phyloP scores from a whole-genome alignment of 2,797 vertebrate species.

The Avahi laniger region DNA sequence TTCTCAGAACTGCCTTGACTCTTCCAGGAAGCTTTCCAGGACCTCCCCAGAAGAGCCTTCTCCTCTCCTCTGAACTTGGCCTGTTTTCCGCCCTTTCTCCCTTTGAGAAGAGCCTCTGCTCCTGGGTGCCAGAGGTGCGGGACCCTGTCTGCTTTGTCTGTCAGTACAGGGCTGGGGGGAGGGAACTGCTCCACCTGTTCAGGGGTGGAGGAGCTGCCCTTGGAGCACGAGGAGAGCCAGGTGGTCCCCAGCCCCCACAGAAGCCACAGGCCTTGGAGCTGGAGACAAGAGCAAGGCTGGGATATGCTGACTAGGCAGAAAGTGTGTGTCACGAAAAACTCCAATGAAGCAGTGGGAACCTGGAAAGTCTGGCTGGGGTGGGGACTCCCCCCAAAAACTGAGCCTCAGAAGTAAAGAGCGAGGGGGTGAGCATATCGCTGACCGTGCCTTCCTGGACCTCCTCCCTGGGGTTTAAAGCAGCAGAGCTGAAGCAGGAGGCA shows the following conservation, averaged over 20 bases:
- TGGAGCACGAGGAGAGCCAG: not conserved
- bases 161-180: not conserved
- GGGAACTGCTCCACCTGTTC: not conserved
- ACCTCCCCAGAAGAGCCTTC: not conserved
- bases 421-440: not conserved
- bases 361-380: conserved; percentile 4
- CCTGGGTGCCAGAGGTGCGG: not conserved
- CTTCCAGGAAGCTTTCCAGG: not conserved
- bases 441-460: not conserved
- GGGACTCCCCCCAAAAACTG: conserved; percentile 2
- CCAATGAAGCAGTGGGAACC: not conserved
- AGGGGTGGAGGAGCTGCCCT: not conserved
- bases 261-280: not conserved
- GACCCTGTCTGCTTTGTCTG: not conserved
- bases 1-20: not conserved
- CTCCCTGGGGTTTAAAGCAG: not conserved
- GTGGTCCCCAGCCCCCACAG: not conserved
- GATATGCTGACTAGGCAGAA: conserved; percentile 36
- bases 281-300: not conserved
- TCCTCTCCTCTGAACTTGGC: not conserved
- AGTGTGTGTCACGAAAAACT: conserved; percentile 27
- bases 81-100: not conserved
- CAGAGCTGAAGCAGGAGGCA: not conserved
- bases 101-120: not conserved
- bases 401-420: not conserved